phyloP scores from a whole-genome alignment of 2,797 vertebrate species.

The Acipenser transmontanus region DNA sequence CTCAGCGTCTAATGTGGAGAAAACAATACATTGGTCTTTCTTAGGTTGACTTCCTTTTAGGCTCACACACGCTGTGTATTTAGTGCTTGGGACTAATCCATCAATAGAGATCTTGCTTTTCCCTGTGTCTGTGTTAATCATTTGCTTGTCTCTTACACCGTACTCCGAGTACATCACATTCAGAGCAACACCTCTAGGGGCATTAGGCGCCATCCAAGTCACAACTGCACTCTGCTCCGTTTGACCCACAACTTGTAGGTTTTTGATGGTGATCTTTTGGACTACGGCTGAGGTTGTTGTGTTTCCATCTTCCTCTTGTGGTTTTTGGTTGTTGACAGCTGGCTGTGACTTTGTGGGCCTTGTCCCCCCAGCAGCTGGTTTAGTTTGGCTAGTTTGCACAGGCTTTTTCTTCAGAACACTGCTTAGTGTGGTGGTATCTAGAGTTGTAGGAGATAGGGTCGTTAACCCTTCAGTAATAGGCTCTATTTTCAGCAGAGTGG shows the following conservation, averaged over 20 bases:
- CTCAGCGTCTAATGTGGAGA: conserved; percentile 62
- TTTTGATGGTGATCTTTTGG: conserved; percentile 50
- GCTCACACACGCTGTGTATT: conserved; percentile 83
- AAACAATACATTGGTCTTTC: conserved; percentile 81
- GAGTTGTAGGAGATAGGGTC: neutral
- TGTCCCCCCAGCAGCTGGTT: conserved; percentile 24
- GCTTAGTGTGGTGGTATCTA: too few species aligned
- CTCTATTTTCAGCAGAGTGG: conserved; percentile 31
- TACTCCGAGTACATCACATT: conserved; percentile 85
- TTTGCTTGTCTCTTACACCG: conserved; percentile 74
- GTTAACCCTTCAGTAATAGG: conserved; percentile 4
- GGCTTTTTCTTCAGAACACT: conserved; percentile 19
- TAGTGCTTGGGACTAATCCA: conserved; percentile 69
- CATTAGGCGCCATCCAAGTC: conserved; percentile 67
- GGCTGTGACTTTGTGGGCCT: conserved; percentile 37
- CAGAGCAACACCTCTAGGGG: conserved; percentile 50
- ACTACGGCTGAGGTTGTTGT: conserved; percentile 34
- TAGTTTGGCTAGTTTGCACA: conserved; percentile 39
- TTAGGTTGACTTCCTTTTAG: conserved; percentile 61
- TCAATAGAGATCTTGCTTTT: conserved; percentile 77
- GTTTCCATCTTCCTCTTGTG: conserved; percentile 47
- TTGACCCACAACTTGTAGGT: conserved; percentile 72
- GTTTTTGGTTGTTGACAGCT: conserved; percentile 39
- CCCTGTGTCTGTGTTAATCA: conserved; percentile 62
- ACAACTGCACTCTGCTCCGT: conserved; percentile 75